Percentiles rank a stretch among this genome's conserved stretches.
These are phyloP conservation scores for Eristalis intricaria DNA, from an alignment of 2,888 invertebrate genomes.

Conservation along the genomic window DNA sequence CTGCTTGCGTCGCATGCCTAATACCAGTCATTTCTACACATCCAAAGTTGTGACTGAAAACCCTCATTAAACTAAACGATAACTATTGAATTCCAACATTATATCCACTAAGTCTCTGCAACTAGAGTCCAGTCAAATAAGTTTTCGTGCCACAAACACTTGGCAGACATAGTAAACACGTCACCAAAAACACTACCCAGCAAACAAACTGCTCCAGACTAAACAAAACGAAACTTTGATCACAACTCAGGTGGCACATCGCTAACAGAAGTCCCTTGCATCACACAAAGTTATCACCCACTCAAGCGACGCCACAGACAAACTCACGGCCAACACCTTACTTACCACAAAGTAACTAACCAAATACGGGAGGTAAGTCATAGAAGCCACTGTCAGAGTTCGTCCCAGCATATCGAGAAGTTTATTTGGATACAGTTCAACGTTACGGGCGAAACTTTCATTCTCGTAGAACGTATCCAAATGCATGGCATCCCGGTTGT, in stretches of 20 bases:
- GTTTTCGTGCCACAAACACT: neutral
- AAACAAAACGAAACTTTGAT: neutral
- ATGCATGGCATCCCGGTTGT: conserved; percentile 78
- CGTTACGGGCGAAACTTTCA: conserved; percentile 76
- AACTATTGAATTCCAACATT: neutral
- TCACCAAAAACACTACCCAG: neutral
- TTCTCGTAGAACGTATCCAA: conserved; percentile 78
- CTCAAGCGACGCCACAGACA: neutral
- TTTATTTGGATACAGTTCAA: conserved; percentile 80
- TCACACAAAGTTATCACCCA: conserved; percentile 2
- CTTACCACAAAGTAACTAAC: conserved; percentile 80
- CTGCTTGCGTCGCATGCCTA: too few relatives aligned
- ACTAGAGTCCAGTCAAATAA: neutral
- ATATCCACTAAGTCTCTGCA: neutral
- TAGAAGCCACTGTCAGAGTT: conserved; percentile 77
- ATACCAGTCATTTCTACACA: neutral
- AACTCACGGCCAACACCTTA: conserved; percentile 40
- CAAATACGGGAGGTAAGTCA: conserved; percentile 80
- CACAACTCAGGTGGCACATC: neutral
- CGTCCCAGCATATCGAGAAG: conserved; percentile 78
- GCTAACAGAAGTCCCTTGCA: too few relatives aligned
- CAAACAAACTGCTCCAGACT: neutral
- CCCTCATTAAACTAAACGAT: neutral
- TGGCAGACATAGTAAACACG: neutral
- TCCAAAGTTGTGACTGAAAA: too few relatives aligned